Conservation (phyloP, 2,797 vertebrate genomes). For the Antennarius maculatus region DNA sequence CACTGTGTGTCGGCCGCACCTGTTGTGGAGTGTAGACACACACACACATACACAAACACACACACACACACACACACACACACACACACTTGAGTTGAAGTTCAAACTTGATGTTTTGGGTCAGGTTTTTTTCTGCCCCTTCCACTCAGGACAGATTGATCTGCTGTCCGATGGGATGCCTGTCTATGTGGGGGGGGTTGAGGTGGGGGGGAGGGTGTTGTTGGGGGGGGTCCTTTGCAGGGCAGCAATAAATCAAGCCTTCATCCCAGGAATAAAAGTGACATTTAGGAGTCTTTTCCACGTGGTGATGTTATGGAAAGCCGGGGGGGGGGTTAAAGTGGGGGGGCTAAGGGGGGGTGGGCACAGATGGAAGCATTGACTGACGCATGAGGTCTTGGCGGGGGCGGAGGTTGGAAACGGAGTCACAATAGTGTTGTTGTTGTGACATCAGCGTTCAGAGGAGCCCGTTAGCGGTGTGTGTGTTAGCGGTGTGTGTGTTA, state of each 20-base stretch:
- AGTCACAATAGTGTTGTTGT: slow-evolving; percentile 46
- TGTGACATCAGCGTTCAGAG: not conserved
- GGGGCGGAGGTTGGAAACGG: not conserved
- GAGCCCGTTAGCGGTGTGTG: not conserved
- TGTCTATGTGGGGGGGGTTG: not conserved
- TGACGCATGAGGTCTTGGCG: slow-evolving; percentile 1
- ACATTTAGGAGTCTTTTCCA: slow-evolving; percentile 77
- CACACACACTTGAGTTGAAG: not conserved
- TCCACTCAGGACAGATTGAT: slow-evolving; percentile 16
- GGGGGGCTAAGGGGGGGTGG: slow-evolving; percentile 54
- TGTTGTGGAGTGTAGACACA: slow-evolving; percentile 38
- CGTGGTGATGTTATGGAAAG: slow-evolving; percentile 73
- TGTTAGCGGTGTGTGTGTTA: too few relatives aligned
- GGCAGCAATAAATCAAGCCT: slow-evolving; percentile 67
- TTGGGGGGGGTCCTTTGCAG: too few relatives aligned
- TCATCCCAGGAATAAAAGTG: slow-evolving; percentile 70
- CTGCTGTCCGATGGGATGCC: not conserved
- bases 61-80: slow-evolving; percentile 5
- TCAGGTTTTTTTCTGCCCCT: too few relatives aligned
- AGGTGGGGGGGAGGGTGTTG: not conserved
- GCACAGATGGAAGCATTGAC: slow-evolving; percentile 51
- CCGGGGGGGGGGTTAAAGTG: slow-evolving; percentile 17
- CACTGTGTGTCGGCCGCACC: slow-evolving; percentile 46
- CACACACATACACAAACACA: slow-evolving; percentile 7
- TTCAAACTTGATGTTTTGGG: too few relatives aligned